phyloP scores from a whole-genome alignment of 2,797 vertebrate genomes.

The Ambastaia sidthimunki region DNA sequence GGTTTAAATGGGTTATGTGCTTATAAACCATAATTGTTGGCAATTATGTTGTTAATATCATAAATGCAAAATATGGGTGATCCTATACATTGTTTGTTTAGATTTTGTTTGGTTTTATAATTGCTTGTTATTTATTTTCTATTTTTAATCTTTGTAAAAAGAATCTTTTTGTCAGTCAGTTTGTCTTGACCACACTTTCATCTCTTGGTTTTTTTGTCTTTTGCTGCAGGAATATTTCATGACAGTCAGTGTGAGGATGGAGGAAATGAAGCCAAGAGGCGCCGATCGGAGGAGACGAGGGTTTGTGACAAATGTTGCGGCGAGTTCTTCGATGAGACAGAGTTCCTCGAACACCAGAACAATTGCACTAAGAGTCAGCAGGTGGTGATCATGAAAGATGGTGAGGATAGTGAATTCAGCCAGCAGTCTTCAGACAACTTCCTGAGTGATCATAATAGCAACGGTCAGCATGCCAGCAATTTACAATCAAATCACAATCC shows the following conservation, averaged over 20 bases:
- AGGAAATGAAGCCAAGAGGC: constrained; percentile 78
- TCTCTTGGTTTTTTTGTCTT: neutral
- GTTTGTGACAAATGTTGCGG: constrained; percentile 94
- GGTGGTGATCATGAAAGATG: constrained; percentile 91
- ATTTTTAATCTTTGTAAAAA: too few relatives aligned
- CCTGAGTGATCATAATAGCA: constrained; percentile 69
- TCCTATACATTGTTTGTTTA: too few relatives aligned
- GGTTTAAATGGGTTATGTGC: neutral
- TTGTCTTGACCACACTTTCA: too few relatives aligned
- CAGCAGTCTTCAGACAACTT: constrained; percentile 77
- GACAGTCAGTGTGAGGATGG: constrained; percentile 72
- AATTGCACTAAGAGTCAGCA: constrained; percentile 92
- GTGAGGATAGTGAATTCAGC: constrained; percentile 77
- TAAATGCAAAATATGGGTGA: neutral
- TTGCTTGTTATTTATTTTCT: neutral
- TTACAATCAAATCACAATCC: constrained; percentile 70
- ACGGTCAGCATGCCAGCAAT: constrained; percentile 77
- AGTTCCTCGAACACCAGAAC: constrained; percentile 90
- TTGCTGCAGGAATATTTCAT: constrained; percentile 76
- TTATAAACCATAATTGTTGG: neutral
- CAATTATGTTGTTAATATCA: neutral
- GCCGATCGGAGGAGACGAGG: constrained; percentile 84
- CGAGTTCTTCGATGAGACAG: constrained; percentile 88
- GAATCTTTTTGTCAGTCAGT: too few relatives aligned
- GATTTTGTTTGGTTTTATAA: too few relatives aligned